phyloP scores from a whole-genome alignment of 2,113 vertebrate species.

The Syngnathus floridae region DNA sequence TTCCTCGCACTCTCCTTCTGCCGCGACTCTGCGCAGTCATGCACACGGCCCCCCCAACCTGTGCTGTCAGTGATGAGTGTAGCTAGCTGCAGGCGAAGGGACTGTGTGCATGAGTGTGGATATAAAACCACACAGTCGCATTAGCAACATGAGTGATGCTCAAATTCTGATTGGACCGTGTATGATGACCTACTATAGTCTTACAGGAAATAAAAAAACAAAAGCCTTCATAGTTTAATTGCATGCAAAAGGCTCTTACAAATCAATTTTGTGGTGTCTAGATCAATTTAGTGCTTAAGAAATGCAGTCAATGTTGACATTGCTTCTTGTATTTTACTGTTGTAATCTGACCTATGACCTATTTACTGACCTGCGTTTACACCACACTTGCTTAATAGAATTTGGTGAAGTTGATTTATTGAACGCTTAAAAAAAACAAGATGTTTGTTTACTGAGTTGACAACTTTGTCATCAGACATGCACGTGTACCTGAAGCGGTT shows the following conservation, averaged over 20 bases:
- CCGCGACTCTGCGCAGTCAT: constrained; percentile 56
- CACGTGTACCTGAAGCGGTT: too few species aligned
- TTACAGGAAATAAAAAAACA: constrained; percentile 35
- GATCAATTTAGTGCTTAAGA: too few species aligned
- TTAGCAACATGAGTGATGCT: constrained; percentile 35
- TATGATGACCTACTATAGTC: constrained; percentile 46
- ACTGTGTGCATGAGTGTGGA: constrained; percentile 4
- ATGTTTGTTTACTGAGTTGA: too few species aligned
- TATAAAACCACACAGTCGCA: constrained; percentile 13
- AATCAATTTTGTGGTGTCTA: too few species aligned
- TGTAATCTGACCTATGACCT: too few species aligned
- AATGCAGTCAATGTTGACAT: too few species aligned
- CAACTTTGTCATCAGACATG: too few species aligned
- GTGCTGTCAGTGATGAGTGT: constrained; percentile 43
- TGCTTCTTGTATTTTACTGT: too few species aligned
- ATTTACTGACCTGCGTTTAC: too few species aligned
- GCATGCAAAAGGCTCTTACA: constrained; percentile 4
- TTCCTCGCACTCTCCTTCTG: constrained; percentile 53
- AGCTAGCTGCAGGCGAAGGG: constrained; percentile 47
- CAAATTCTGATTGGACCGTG: constrained; percentile 38
- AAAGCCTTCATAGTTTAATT: constrained; percentile 11
- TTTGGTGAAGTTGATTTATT: too few species aligned
- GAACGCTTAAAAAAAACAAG: too few species aligned
- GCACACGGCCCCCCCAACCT: constrained; percentile 38
- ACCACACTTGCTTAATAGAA: too few species aligned